Conservation (phyloP, 2,888 invertebrate species). For the Eumerus sabulonum region DNA sequence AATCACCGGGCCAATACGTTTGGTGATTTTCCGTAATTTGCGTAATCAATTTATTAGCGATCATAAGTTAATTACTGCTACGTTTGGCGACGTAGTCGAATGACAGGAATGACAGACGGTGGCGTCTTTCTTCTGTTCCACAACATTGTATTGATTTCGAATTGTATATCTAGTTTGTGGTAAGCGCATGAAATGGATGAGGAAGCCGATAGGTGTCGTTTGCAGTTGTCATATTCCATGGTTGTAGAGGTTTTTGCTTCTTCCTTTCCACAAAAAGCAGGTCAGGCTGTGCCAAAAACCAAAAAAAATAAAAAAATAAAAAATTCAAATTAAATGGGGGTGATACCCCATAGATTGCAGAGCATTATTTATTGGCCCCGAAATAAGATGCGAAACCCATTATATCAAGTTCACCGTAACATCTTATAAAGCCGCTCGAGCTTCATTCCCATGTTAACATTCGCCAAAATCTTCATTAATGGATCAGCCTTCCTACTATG, state of each 20-base stretch:
- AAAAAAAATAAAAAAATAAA: too few relatives aligned
- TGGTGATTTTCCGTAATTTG: conserved; percentile 24
- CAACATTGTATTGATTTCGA: conserved; percentile 28
- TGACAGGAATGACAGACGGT: too few relatives aligned
- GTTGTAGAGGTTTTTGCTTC: not conserved
- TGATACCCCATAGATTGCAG: too few relatives aligned
- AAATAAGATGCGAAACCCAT: too few relatives aligned
- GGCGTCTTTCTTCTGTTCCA: not conserved
- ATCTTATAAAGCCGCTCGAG: not conserved
- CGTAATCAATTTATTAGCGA: conserved; percentile 43
- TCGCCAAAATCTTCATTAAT: too few relatives aligned
- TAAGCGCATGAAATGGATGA: conserved; percentile 17
- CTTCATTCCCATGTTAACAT: not conserved
- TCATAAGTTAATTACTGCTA: conserved; percentile 24
- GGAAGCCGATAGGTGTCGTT: too few relatives aligned
- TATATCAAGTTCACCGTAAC: too few relatives aligned
- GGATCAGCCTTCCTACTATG: not conserved
- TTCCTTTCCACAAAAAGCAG: too few relatives aligned
- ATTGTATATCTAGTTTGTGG: conserved; percentile 32
- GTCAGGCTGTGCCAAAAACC: too few relatives aligned
- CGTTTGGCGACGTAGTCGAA: conserved; percentile 1
- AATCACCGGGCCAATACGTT: not conserved
- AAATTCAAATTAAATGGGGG: too few relatives aligned
- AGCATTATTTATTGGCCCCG: too few relatives aligned
- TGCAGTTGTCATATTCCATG: not conserved